A percentile compares a stretch with the other conserved stretches of the same genome.
phyloP scores from a whole-genome alignment of 2,888 invertebrate species.

The Mythimna pallens region DNA sequence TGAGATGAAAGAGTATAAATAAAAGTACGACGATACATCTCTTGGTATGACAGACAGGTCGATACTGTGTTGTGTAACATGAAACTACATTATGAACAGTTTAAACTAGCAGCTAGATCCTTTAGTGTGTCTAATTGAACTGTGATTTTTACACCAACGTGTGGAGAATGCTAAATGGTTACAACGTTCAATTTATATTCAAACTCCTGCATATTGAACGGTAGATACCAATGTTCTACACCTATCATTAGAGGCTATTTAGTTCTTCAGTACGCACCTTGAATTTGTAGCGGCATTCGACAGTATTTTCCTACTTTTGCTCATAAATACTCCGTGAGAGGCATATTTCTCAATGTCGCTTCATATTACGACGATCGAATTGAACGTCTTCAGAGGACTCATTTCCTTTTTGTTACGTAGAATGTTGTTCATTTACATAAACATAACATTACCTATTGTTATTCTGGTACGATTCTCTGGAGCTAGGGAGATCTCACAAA shows the following conservation, averaged over 20 bases:
- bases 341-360: constrained; percentile 79
- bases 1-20: constrained; percentile 67
- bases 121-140: constrained; percentile 29
- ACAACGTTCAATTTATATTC: constrained; percentile 53
- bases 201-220: constrained; percentile 21
- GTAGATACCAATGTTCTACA: constrained; percentile 5
- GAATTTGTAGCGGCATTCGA: constrained; percentile 16
- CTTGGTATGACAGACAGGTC: constrained; percentile 44
- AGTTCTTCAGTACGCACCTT: constrained; percentile 1
- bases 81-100: constrained; percentile 22
- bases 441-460: constrained; percentile 90
- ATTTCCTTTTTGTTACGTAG: constrained; percentile 89
- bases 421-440: constrained; percentile 88
- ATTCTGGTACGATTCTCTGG: constrained; percentile 80
- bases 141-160: constrained; percentile 20
- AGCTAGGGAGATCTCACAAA: constrained; percentile 79
- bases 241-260: constrained; percentile 19
- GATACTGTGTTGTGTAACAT: constrained; percentile 52
- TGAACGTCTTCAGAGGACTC: constrained; percentile 80
- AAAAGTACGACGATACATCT: constrained; percentile 60
- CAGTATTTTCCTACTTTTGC: constrained; percentile 5
- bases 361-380: constrained; percentile 80
- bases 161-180: constrained; percentile 35
- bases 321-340: constrained; percentile 58
- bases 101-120: constrained; percentile 27